These are phyloP conservation scores for Campoletis raptor DNA, from an alignment of 2,888 invertebrate genomes.

Conservation along the genomic window DNA sequence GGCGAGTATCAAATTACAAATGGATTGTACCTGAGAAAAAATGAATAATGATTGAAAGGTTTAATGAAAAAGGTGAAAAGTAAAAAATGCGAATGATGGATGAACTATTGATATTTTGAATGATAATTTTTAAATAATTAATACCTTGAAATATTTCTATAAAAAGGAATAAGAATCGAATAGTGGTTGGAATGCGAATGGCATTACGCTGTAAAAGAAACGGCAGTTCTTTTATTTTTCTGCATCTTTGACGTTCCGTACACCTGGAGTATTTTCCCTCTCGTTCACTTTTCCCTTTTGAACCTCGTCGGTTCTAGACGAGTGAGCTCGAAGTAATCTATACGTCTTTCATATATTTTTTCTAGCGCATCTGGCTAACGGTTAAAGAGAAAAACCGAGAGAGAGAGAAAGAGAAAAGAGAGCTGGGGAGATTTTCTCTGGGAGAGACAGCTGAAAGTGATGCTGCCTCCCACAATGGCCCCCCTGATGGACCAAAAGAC, in stretches of 20 bases:
- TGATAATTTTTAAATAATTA: background rate
- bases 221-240: slow-evolving; percentile 3
- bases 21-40: no score
- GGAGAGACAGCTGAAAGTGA: slow-evolving; percentile 77
- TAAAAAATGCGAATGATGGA: background rate
- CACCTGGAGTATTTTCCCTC: slow-evolving; percentile 28
- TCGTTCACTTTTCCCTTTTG: slow-evolving; percentile 48
- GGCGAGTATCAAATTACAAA: no score
- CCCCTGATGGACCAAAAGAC: slow-evolving; percentile 72
- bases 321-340: slow-evolving; percentile 43
- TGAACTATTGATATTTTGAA: background rate
- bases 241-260: slow-evolving; percentile 11
- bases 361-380: slow-evolving; percentile 55
- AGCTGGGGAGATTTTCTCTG: slow-evolving; percentile 66
- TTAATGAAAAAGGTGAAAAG: background rate
- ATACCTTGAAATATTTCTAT: background rate
- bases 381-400: slow-evolving; percentile 64
- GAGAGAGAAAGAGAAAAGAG: slow-evolving; percentile 62
- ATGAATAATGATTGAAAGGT: no score
- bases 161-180: slow-evolving; percentile 15
- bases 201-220: slow-evolving; percentile 28
- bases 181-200: slow-evolving; percentile 45
- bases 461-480: slow-evolving; percentile 72
- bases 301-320: slow-evolving; percentile 44
- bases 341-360: slow-evolving; percentile 57